Base-by-base conservation (phyloP, 2,113 vertebrate genomes). In the Podarcis muralis region DNA sequence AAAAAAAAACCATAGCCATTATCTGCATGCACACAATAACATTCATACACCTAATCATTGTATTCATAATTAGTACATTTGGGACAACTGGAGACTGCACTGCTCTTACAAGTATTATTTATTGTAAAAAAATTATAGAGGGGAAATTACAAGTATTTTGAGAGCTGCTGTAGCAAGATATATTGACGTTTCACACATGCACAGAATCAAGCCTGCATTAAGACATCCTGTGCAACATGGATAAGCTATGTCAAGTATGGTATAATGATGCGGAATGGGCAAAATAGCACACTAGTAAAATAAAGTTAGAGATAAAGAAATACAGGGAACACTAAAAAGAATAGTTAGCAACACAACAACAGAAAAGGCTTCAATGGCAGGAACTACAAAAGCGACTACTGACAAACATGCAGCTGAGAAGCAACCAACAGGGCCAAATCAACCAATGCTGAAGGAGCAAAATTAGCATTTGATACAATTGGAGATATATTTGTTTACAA, bases 271-370 rank as follows among this genome's bases (percentile, higher is more conserved):
- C 85, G 68, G 71, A 90, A 27, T 12, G 5, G 48, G 62, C 72
- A 88, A 22, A 48, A 92, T 82, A 91, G 27, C 32, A 88, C 65
- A 90, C 81, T 59, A 35, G 81, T 86, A 69, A 81, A 69, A 37
- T 65, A 72, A 40, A n/a, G 48, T 74, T 84, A 57, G 18, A 15
- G 69, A 74, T 35, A 35, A 25, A 85, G 23, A 80, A n/a, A 71
- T 48, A 16, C 2, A 72, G 20, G 15, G 78, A 4, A 91, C 35
- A 80, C 84, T 43, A 40, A 77, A 77, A 23, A 35, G 6, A 43
- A 23, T 43, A 9, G 37, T 6, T 43, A 43, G 37, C 48, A 16
- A 23, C 20, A 25, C 48, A 16, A 11, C 20, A 25, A 43, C 20
- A 62, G 18, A 81, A 88, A 87, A 59, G 7, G 86, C 84, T n/a